Evolutionary conservation across 2,113 vertebrate species (phyloP), one percentile per base, ranked within the genome.

Genomic region (Centropristis striata): DNA sequence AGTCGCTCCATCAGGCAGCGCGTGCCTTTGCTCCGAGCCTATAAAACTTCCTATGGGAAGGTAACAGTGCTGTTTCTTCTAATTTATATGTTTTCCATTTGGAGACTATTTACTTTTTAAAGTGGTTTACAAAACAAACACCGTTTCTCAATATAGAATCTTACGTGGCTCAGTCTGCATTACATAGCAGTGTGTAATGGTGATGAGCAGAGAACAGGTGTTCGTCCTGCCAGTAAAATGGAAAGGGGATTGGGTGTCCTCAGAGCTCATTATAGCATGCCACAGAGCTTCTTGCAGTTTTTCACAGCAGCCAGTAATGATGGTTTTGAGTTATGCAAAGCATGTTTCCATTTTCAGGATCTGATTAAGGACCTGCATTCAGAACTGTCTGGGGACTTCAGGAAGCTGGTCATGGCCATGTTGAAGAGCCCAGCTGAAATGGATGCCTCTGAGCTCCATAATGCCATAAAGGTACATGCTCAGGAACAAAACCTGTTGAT

Each of bases 31-130:
- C 93, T 95, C 8, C 79, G 96, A 68, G 92, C 97, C 63, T 99
- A 96, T 86, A 99, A 99, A 95, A 99, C 98, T 0, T 94, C 98
- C 7, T 99, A 99, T 47, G 98, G 98, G 51, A 99, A 99, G 97
- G 98, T 96, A 94, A 90, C 47, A 0, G 2, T 83, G 14, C 37
- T 70, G 11, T 23, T 67, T 46, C 27, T 49, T 23, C n/a, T 55
- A 25, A 16, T 32, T 54, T 18, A 12, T 13, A 6, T 47, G 13
- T 1, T 55, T 78, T 69, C 15, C 9, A 6, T 68, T 15, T 18
- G 39, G 32, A n/a, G 25, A 39, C 18, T 23, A 28, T 51, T 0
- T 16, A 8, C 28, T 36, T 12, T 10, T 20, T 73, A 39, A 72
- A 37, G 28, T n/a, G 10, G 11, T 58, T 71, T 23, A 18, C 14